Percentiles rank a stretch among this genome's conserved stretches.
These are phyloP conservation scores for Mesorhabditis belari DNA, from an alignment of 2,888 invertebrate genomes.

Conservation along the genomic window DNA sequence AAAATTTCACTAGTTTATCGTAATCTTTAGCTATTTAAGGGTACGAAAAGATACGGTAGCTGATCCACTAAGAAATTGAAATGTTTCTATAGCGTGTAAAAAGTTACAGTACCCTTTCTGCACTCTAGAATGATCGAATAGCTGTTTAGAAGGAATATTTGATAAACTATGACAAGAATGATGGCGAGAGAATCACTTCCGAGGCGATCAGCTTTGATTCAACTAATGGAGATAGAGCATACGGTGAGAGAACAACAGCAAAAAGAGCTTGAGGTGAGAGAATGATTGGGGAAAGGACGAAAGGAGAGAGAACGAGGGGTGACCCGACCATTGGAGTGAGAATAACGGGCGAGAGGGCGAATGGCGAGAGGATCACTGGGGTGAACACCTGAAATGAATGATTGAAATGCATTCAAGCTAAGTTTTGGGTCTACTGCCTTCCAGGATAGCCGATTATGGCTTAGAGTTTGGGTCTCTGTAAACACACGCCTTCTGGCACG, in stretches of 20 bases:
- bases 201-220: conserved; percentile 45
- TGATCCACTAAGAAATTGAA: no score
- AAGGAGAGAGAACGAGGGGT: conserved; percentile 42
- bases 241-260: conserved; percentile 45
- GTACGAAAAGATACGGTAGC: no score
- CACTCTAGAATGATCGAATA: no score
- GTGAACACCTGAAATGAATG: conserved; percentile 33
- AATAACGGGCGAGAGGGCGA: conserved; percentile 44
- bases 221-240: conserved; percentile 46
- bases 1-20: no score
- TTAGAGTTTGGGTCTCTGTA: no score
- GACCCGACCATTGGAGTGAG: conserved; percentile 41
- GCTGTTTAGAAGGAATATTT: no score
- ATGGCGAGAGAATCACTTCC: conserved; percentile 47
- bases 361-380: conserved; percentile 44
- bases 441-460: not conserved
- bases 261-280: conserved; percentile 47
- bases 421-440: not conserved
- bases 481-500: no score
- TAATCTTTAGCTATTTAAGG: no score
- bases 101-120: no score
- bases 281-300: conserved; percentile 47
- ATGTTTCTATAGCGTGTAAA: no score
- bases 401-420: no score
- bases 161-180: conserved; percentile 38